These are phyloP conservation scores for Dasypolia templi DNA, from an alignment of 2,888 invertebrate species.

Conservation along the genomic window DNA sequence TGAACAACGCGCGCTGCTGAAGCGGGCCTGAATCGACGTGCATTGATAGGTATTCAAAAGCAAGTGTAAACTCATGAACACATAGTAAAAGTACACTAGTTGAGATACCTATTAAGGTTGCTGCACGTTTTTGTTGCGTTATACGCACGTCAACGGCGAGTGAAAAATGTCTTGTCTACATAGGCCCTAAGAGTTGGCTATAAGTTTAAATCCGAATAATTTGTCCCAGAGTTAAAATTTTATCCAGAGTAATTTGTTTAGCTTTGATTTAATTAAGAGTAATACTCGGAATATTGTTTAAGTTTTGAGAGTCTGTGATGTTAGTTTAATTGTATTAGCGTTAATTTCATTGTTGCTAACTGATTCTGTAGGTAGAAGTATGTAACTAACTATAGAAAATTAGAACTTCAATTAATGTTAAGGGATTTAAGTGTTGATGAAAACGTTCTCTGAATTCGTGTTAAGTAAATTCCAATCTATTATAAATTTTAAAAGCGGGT, in stretches of 20 bases:
- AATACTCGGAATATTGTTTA: conserved; percentile 17
- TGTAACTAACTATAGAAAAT: conserved; percentile 12
- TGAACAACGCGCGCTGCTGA: not conserved
- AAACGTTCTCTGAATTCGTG: not conserved
- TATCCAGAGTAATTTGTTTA: conserved; percentile 13
- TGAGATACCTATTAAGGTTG: not conserved
- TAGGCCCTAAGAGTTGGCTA: not conserved
- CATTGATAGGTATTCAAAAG: not conserved
- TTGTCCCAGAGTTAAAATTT: not conserved
- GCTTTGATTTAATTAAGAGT: conserved; percentile 36
- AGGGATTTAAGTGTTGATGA: conserved; percentile 3
- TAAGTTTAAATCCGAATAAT: conserved; percentile 17
- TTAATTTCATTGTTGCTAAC: conserved; percentile 23
- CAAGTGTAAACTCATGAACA: not conserved
- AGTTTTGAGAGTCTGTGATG: conserved; percentile 21
- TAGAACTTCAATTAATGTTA: conserved; percentile 12
- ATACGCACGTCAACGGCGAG: accelerated
- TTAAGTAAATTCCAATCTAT: not conserved
- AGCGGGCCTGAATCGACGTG: not conserved
- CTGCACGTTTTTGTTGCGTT: not conserved
- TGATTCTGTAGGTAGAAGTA: conserved; percentile 13
- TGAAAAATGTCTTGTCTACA: not conserved
- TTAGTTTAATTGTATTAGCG: conserved; percentile 21
- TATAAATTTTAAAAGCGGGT: not conserved
- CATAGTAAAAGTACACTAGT: not conserved